phyloP scores from a whole-genome alignment of 2,113 vertebrate genomes.

The Fulmarus glacialis region DNA sequence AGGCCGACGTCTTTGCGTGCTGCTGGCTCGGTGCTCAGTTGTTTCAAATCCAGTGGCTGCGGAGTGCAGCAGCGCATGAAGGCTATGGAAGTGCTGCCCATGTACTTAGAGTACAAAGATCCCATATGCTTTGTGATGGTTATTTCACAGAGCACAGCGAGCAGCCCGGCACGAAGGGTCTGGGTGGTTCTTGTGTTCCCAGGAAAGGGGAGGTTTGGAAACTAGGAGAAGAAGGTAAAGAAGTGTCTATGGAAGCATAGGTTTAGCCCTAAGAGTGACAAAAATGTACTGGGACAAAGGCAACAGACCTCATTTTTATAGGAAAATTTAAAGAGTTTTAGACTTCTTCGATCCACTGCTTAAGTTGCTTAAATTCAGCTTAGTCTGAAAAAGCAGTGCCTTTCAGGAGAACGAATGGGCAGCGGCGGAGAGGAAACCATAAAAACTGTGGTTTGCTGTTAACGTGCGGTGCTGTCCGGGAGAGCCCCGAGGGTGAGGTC shows the following conservation, averaged over 20 bases:
- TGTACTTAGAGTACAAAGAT: rapidly evolving
- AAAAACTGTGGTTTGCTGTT: background rate
- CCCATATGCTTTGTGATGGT: rapidly evolving
- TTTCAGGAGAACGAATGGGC: background rate
- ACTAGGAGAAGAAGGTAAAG: background rate
- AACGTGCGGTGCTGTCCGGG: rapidly evolving
- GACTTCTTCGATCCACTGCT: background rate
- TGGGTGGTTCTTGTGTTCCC: background rate
- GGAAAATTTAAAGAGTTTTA: background rate
- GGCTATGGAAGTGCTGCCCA: rapidly evolving
- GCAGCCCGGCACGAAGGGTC: background rate
- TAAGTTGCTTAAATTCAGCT: background rate
- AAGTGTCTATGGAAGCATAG: background rate
- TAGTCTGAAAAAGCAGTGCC: background rate
- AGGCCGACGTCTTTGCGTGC: rapidly evolving
- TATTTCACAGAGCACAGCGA: rapidly evolving
- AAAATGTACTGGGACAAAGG: background rate
- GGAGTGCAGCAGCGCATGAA: rapidly evolving
- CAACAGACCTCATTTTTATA: background rate
- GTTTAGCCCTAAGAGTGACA: background rate
- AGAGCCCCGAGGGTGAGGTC: rapidly evolving
- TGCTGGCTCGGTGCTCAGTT: rapidly evolving
- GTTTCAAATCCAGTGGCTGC: background rate
- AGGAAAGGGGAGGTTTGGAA: background rate
- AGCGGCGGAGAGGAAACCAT: background rate